Evolutionary conservation across 2,113 vertebrate genomes (phyloP), one percentile per base, ranked within the genome.

Genomic region (Lasiurus borealis): DNA sequence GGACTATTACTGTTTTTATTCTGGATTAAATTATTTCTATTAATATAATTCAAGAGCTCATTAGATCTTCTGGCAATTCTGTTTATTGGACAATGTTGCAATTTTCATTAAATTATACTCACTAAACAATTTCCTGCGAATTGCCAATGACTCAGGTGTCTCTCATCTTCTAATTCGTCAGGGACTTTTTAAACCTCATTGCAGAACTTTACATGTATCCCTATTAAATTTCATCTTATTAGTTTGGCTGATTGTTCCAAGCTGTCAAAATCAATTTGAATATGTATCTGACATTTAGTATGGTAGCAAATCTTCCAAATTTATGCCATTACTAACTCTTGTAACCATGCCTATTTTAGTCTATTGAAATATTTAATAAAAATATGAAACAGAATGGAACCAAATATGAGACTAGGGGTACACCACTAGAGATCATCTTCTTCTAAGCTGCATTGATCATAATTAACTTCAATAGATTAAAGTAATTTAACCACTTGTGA

Each of bases 61-160:
- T 97, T 97, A 97, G 87, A 50, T 94, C 64, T 91, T 95, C 83
- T 78, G 89, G 85, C 76, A 95, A 92, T 77, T 95, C 81, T 93
- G 59, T 87, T 83, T 89, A 64, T 92, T 95, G 93, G 54, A 40
- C 68, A 83, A 48, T 92, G 72, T 95, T 86, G 72, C 27, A 88
- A 91, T 95, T 96, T 96, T 90, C 73, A 94, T 96, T 78, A 83
- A 80, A 77, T 96, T 78, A 93, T 95, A 44, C 12, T 69, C 48
- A 75, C 52, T 27, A 83, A 94, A 94, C 27, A 75, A 80, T 81
- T 88, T 93, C 77, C 57, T 95, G 92, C 95, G 82, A 96, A 92
- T 88, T 94, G 48, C 93, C 82, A 59, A 1, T 78, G 77, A 64
- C 86, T 93, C 80, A 73, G 82, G 88, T 93, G 71, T 68, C 46